Evolutionary conservation across 2,888 invertebrate species (phyloP), one percentile per base, ranked within the genome.

Genomic region (Habroteleia sp.): DNA sequence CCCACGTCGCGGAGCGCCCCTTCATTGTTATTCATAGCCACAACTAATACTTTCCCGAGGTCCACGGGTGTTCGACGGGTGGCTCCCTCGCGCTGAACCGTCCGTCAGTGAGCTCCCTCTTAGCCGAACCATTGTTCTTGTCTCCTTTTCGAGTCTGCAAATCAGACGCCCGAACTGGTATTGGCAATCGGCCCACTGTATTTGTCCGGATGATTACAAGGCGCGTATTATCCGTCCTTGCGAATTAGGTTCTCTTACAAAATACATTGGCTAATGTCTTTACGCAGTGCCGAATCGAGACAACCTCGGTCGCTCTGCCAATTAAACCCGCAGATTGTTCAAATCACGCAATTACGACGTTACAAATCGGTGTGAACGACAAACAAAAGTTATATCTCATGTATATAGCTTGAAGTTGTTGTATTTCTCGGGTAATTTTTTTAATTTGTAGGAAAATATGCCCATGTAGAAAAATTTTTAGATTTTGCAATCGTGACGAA

Each of bases 151-250:
- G 16, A 37, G 58, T 58, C 52, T 27, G 35, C 69, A 42, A 63
- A 68, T 68, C 41, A 69, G 50, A 44, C 33, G 17, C 48, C 48
- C 23, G 68, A 50, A 48, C 62, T 62, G 31, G 66, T 68, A 74
- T 68, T 63, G 74, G 74, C 68, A 74, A 74, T 74, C 68, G 74
- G 68, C 63, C 68, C 74, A 37, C 5, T 29, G 62, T 62, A 74
- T 62, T 62, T 60, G 60, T 66, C 50, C 50, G 50, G 62, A 42
- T 69, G 63, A 74, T 74, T 74, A 74, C 63, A 56, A 62, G 54
- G 68, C 68, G 62, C 41, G 60, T 46, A 73, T 73, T 60, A 66
- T 44, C 27, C 58, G 41, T 16, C 41, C 48, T 35, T 35, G 39
- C 31, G 73, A 66, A 74, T 66, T 62, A 54, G 73, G 23, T 66